Percentiles rank a stretch among this genome's conserved stretches.
Conservation (phyloP, 2,888 invertebrate species). For the Metacarcinus magister region DNA sequence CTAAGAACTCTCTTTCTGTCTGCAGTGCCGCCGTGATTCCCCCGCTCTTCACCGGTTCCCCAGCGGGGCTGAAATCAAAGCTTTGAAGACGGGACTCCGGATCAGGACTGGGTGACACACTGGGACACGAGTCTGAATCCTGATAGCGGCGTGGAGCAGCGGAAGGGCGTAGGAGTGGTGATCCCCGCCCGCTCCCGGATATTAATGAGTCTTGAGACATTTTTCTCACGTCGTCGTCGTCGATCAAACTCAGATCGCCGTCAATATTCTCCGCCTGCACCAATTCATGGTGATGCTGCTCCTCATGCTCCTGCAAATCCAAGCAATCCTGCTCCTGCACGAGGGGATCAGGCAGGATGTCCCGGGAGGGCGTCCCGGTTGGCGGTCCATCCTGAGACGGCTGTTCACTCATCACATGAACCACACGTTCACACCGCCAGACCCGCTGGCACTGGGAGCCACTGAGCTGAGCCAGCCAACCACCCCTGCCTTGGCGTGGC, state of each 20-base stretch:
- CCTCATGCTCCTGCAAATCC: not conserved
- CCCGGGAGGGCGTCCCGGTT: constrained; percentile 66
- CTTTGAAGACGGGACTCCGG: constrained; percentile 75
- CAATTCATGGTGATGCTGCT: not conserved
- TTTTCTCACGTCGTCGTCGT: constrained; percentile 71
- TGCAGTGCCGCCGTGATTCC: constrained; percentile 82
- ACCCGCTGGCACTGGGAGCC: constrained; percentile 75
- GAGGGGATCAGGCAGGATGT: constrained; percentile 43
- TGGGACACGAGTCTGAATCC: constrained; percentile 79
- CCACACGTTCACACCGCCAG: constrained; percentile 77
- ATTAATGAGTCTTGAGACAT: constrained; percentile 78
- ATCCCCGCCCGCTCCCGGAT: constrained; percentile 66
- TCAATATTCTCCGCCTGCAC: constrained; percentile 59
- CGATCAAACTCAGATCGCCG: constrained; percentile 53
- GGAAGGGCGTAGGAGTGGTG: constrained; percentile 70
- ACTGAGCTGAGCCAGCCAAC: constrained; percentile 35
- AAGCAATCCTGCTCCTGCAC: constrained; percentile 42
- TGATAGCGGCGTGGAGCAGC: constrained; percentile 55
- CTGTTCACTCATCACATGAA: constrained; percentile 75
- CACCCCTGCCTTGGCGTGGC: constrained; percentile 47
- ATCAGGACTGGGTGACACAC: constrained; percentile 81
- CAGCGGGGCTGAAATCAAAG: constrained; percentile 75
- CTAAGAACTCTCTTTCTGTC: constrained; percentile 85
- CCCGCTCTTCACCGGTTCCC: constrained; percentile 65
- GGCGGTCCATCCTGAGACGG: constrained; percentile 64